Evolutionary conservation across 2,113 vertebrate genomes (phyloP).

Genomic region (Ophiodon elongatus): DNA sequence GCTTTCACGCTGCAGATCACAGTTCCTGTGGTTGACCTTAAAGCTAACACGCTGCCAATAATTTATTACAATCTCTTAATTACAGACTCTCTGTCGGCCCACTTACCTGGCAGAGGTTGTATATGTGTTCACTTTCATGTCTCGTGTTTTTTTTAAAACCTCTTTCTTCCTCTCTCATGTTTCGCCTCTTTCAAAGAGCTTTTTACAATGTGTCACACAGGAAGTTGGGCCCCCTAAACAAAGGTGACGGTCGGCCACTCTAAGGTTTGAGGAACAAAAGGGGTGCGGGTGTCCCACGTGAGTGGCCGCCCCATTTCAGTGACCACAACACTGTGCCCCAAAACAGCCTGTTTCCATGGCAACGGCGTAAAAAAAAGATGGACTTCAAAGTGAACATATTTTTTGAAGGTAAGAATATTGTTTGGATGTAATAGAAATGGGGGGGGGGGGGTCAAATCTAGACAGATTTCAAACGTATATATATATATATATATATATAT

Average conservation of each 20-base stretch:
- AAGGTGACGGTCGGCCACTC: slow-evolving; percentile 56
- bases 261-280: slow-evolving; percentile 62
- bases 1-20: slow-evolving; percentile 5
- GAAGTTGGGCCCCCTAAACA: slow-evolving; percentile 62
- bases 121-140: slow-evolving; percentile 1
- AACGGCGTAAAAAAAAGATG: slow-evolving; percentile 8
- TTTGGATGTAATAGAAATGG: not conserved
- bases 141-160: not conserved
- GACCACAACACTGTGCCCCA: not conserved
- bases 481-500: too few species aligned
- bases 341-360: slow-evolving; percentile 8
- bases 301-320: slow-evolving; percentile 40
- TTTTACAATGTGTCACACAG: slow-evolving; percentile 62
- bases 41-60: not conserved
- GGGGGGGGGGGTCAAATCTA: not conserved
- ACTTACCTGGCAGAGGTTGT: slow-evolving; percentile 15
- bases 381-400: not conserved
- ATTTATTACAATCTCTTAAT: slow-evolving; percentile 21
- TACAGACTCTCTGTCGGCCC: not conserved
- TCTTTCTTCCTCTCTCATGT: slow-evolving; percentile 24
- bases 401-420: not conserved
- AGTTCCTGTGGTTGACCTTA: slow-evolving; percentile 10
- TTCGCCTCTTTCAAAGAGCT: slow-evolving; percentile 47
- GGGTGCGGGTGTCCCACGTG: slow-evolving; percentile 38
- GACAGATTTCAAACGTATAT: not conserved